Base-by-base conservation (phyloP, 1,140 invertebrate genomes). In the Drosophila pseudoobscura region DNA sequence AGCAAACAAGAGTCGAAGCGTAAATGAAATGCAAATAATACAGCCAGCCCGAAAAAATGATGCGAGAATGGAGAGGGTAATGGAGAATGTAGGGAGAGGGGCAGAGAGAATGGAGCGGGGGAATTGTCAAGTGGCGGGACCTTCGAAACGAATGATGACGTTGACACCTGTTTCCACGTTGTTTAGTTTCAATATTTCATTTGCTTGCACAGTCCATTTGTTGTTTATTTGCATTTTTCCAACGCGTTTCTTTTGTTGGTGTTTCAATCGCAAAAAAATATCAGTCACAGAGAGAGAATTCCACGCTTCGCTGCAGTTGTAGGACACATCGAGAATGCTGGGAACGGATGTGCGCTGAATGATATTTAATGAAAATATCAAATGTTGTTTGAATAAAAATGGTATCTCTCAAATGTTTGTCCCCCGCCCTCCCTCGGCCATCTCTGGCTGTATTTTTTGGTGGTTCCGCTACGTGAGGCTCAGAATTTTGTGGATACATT, bases 161-260 rank as follows among this genome's bases (percentile, higher is more conserved):
- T 54, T 82, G 79, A 82, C 79, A 82, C 79, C 79, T 82, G 79
- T 83, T 39, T 78, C 60, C 79, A 82, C 70, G 49, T 82, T 82
- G 79, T 83, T 82, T 82, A 83, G 79, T 83, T 82, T 82, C 79
- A 82, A 82, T 82, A 82, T 82, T 82, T 83, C 79, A 82, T 83
- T 78, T 83, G 79, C 75, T 80, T 78, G 74, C 78, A 78, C 78
- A 82, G 78, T 70, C 78, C 79, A 82, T 83, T 82, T 82, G 70
- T 82, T 83, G 70, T 62, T 83, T 83, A 53, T 78, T 83, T 82
- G 64, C 68, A 39, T 54, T 41, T 62, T 45, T 53, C 24, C 26
- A 43, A 54, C 62, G 46, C 29, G 35, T 41, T 29, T 43, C 35
- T 17, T 41, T 53, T 61, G 57, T 55, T 71, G 20, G 20, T 58